A percentile compares a stretch with the other conserved stretches of the same genome.
phyloP scores from a whole-genome alignment of 1,140 invertebrate genomes.

The Papilio glaucus region DNA sequence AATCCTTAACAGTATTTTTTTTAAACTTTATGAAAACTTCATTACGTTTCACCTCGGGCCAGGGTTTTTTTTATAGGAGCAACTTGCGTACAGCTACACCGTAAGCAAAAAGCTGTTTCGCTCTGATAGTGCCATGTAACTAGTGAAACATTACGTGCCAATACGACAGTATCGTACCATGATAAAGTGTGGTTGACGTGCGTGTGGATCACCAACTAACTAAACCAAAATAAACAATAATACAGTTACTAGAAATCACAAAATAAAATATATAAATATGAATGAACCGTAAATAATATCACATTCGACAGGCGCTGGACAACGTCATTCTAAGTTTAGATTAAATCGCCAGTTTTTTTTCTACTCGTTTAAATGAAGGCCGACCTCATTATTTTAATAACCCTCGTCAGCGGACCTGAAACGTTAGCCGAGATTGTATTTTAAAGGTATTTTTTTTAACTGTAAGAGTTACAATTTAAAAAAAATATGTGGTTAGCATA shows the following conservation, averaged over 20 bases:
- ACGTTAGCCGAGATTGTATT: neutral
- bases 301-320: conserved; percentile 62
- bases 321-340: conserved; percentile 47
- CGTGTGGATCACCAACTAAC: conserved; percentile 69
- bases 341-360: conserved; percentile 53
- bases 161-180: conserved; percentile 56
- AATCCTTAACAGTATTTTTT: conserved; percentile 17
- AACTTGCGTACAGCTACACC: conserved; percentile 52
- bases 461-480: neutral
- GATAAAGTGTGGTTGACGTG: conserved; percentile 80
- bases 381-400: conserved; percentile 67
- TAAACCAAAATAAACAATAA: conserved; percentile 62
- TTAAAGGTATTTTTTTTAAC: neutral
- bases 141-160: conserved; percentile 60
- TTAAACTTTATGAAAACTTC: conserved; percentile 48
- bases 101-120: conserved; percentile 59
- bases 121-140: conserved; percentile 61
- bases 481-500: neutral
- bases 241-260: conserved; percentile 50
- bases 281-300: conserved; percentile 47
- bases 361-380: conserved; percentile 53
- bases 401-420: conserved; percentile 44
- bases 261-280: conserved; percentile 48
- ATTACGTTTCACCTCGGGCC: conserved; percentile 58
- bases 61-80: conserved; percentile 52